These are phyloP conservation scores for Parnassius orleans DNA, from an alignment of 2,888 invertebrate species.

Conservation along the genomic window DNA sequence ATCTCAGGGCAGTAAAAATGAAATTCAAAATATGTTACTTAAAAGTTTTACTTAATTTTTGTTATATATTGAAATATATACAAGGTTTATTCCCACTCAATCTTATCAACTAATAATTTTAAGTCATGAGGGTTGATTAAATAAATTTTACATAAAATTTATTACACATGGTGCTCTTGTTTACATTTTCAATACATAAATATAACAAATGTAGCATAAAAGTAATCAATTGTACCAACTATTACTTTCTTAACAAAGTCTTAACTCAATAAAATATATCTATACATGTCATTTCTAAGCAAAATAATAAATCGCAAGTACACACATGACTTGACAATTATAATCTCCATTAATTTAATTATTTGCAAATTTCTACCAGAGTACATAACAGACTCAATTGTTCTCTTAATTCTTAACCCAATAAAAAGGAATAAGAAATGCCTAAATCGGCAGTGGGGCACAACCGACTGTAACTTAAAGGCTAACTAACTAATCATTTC, in stretches of 20 bases:
- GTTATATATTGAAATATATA: conserved; percentile 78
- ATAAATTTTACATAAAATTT: conserved; percentile 72
- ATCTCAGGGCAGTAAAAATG: conserved; percentile 76
- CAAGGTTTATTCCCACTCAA: conserved; percentile 74
- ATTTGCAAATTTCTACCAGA: conserved; percentile 40
- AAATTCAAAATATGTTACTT: conserved; percentile 74
- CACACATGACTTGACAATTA: conserved; percentile 38
- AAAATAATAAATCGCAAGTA: conserved; percentile 35
- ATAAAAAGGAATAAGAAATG: conserved; percentile 39
- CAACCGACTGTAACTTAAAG: conserved; percentile 25
- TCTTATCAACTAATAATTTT: conserved; percentile 72
- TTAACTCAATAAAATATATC: conserved; percentile 34
- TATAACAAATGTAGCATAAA: conserved; percentile 53
- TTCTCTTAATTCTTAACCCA: conserved; percentile 47
- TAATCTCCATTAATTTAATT: conserved; percentile 48
- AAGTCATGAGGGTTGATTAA: conserved; percentile 76
- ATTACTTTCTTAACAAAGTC: conserved; percentile 39
- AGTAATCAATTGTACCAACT: conserved; percentile 66
- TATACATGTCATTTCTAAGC: conserved; percentile 37
- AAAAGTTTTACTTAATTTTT: conserved; percentile 77
- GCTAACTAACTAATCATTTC: conserved; percentile 17
- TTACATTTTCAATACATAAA: conserved; percentile 57
- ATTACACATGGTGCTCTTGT: conserved; percentile 66
- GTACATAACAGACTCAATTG: conserved; percentile 53
- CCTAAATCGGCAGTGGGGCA: conserved; percentile 32